A percentile compares a stretch with the other conserved stretches of the same genome.
phyloP scores from a whole-genome alignment of 30 jellyfish, hydroid and myxozoan genomes.

The Cassiopea andromeda region DNA sequence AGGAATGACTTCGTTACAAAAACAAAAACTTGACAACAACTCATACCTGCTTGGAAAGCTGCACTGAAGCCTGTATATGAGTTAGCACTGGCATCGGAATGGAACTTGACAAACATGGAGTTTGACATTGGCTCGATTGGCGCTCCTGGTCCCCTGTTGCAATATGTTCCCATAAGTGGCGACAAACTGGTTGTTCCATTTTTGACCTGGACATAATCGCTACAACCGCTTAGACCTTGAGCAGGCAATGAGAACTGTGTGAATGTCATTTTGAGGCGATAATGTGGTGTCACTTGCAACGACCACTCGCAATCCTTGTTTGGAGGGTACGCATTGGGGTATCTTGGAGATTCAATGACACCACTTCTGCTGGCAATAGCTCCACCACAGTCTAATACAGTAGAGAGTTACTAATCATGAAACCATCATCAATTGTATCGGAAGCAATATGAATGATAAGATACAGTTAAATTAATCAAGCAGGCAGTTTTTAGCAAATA shows the following conservation, averaged over 20 bases:
- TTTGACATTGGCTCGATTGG: slow-evolving; percentile 36
- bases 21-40: background rate
- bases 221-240: slow-evolving; percentile 38
- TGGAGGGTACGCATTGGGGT: slow-evolving; percentile 82
- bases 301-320: slow-evolving; percentile 78
- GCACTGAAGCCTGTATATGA: slow-evolving; percentile 61
- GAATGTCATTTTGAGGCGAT: slow-evolving; percentile 58
- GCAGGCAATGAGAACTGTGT: slow-evolving; percentile 76
- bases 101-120: slow-evolving; percentile 55
- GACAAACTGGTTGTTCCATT: slow-evolving; percentile 52
- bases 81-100: slow-evolving; percentile 65
- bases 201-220: slow-evolving; percentile 78
- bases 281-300: slow-evolving; percentile 59
- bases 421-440: background rate
- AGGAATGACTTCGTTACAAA: background rate
- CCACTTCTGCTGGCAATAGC: slow-evolving; percentile 67
- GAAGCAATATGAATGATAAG: background rate
- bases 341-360: slow-evolving; percentile 70
- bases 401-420: background rate
- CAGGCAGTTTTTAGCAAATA: background rate
- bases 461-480: background rate
- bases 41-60: slow-evolving; percentile 53
- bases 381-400: slow-evolving; percentile 88
- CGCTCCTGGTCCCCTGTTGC: slow-evolving; percentile 39
- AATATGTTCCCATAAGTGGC: slow-evolving; percentile 44